These are phyloP conservation scores for Lasioglossum zephyrum DNA, from an alignment of 2,888 invertebrate species.

Conservation along the genomic window DNA sequence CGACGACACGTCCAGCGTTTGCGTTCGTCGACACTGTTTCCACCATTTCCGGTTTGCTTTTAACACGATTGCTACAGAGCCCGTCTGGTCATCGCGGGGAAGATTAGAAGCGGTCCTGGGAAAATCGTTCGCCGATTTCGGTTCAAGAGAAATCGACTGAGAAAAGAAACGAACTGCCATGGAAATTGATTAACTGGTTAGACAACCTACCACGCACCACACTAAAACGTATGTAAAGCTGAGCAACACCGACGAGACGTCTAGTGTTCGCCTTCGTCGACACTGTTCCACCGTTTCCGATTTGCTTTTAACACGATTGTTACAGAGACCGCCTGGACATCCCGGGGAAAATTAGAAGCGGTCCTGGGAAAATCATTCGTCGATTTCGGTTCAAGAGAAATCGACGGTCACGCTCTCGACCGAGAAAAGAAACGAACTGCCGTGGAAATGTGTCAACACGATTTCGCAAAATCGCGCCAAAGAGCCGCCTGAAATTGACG, in stretches of 20 bases:
- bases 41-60: background rate
- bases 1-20: conserved; percentile 34
- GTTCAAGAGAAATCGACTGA: background rate
- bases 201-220: conserved; percentile 56
- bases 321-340: background rate
- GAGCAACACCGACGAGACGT: conserved; percentile 41
- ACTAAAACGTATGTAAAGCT: conserved; percentile 65
- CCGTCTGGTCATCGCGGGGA: background rate
- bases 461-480: background rate
- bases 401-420: too few relatives aligned
- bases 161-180: background rate
- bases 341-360: background rate
- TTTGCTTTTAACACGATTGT: background rate
- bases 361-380: background rate
- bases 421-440: background rate
- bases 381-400: background rate
- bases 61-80: background rate
- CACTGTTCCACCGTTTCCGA: conserved; percentile 1
- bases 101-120: background rate
- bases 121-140: background rate
- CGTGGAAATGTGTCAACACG: background rate
- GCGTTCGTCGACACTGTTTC: conserved; percentile 42
- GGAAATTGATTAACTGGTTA: conserved; percentile 67
- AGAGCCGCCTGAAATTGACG: background rate
- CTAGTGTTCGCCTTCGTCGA: conserved; percentile 44